These are phyloP conservation scores for Hydraecia micacea DNA, from an alignment of 2,888 invertebrate genomes.

Conservation along the genomic window DNA sequence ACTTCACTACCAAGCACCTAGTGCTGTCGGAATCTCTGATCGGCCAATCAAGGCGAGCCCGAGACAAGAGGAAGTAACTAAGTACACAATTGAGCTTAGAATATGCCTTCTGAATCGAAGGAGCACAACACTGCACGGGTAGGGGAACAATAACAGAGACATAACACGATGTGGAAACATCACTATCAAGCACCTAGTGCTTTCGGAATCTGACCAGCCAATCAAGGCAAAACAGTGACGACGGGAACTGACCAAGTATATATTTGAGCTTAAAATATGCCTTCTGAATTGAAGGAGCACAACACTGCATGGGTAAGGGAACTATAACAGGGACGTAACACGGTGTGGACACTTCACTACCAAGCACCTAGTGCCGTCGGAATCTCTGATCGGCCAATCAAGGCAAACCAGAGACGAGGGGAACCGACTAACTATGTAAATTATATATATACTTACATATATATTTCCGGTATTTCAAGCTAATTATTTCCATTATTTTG, in stretches of 20 bases:
- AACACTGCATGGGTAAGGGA: too few species aligned
- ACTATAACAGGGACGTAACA: neutral
- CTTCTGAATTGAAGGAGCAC: neutral
- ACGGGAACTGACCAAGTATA: neutral
- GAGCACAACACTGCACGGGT: too few species aligned
- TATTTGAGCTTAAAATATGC: neutral
- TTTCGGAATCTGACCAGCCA: neutral
- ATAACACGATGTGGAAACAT: neutral
- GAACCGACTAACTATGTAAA: too few species aligned
- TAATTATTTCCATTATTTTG: neutral
- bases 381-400: neutral
- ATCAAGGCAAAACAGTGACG: neutral
- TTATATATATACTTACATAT: neutral
- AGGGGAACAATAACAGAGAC: neutral
- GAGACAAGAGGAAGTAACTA: neutral
- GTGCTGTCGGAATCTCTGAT: neutral
- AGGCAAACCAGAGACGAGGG: neutral
- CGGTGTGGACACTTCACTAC: neutral
- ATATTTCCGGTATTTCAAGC: neutral
- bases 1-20: too few species aligned
- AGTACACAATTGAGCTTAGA: neutral
- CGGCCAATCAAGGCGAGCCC: neutral
- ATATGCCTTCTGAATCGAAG: neutral
- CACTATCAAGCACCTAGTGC: neutral
- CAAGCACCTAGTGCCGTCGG: neutral